Evolutionary conservation across 1,140 invertebrate genomes (phyloP).

Genomic region (Amphibalanus amphitrite): DNA sequence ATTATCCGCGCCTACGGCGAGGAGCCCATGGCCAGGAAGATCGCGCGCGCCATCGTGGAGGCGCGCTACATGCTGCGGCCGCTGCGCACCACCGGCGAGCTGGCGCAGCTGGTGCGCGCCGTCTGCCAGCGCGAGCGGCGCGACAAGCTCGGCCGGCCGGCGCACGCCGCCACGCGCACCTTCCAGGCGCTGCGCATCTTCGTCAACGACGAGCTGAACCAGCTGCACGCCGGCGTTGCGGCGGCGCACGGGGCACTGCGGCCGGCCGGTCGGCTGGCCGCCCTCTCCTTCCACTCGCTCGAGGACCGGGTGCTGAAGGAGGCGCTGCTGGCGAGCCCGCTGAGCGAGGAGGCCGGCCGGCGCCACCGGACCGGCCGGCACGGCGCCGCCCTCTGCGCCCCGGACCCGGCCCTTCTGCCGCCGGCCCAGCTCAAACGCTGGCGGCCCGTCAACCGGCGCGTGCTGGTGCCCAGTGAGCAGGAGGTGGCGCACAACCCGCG

Average conservation of each 20-base stretch:
- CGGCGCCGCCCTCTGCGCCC: background rate
- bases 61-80: constrained; percentile 21
- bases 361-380: background rate
- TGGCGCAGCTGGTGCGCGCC: constrained; percentile 24
- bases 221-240: constrained; percentile 25
- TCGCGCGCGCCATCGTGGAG: constrained; percentile 27
- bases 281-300: constrained; percentile 28
- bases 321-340: background rate
- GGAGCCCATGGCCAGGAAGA: constrained; percentile 22
- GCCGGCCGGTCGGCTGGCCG: constrained; percentile 19
- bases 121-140: constrained; percentile 20
- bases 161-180: constrained; percentile 15
- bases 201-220: constrained; percentile 31
- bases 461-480: constrained; percentile 46
- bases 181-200: constrained; percentile 31
- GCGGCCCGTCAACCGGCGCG: constrained; percentile 61
- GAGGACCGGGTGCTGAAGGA: constrained; percentile 29
- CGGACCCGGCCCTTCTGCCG: background rate
- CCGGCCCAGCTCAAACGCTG: constrained; percentile 39
- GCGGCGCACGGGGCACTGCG: constrained; percentile 19
- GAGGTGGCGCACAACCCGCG: constrained; percentile 64
- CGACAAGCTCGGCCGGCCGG: constrained; percentile 15
- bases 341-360: background rate
- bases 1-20: constrained; percentile 29
- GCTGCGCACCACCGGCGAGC: constrained; percentile 24